Percentiles rank a stretch among this genome's conserved stretches.
These are phyloP conservation scores for Rhizomys pruinosus DNA, from an alignment of 2,113 vertebrate species.

Conservation along the genomic window DNA sequence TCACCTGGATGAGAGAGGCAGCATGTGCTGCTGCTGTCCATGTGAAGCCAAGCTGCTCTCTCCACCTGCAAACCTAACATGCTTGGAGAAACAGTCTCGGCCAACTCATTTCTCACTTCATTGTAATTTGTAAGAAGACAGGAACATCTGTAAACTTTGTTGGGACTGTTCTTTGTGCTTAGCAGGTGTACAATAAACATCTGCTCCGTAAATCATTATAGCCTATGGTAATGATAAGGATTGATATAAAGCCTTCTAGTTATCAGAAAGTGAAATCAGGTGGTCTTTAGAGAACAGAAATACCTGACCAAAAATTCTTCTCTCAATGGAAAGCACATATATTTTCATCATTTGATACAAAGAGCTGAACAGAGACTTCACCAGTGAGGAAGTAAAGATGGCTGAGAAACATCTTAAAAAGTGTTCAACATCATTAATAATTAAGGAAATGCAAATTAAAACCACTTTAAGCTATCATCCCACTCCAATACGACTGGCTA, in stretches of 20 bases:
- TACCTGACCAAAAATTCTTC: not conserved
- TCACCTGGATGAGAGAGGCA: not conserved
- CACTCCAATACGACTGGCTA: too few relatives aligned
- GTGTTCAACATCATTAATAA: too few relatives aligned
- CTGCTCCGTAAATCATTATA: not conserved
- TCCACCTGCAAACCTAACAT: not conserved
- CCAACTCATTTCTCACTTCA: not conserved
- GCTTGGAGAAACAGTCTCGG: not conserved
- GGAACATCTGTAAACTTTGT: not conserved
- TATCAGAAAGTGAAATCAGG: conserved; percentile 5
- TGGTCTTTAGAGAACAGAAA: not conserved
- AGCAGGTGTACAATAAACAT: not conserved
- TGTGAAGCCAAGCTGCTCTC: not conserved
- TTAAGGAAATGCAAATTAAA: too few relatives aligned
- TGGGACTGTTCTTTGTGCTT: not conserved
- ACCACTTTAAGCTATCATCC: too few relatives aligned
- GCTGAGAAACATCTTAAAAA: too few relatives aligned
- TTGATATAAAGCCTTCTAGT: not conserved
- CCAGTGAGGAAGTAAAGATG: too few relatives aligned
- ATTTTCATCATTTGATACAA: not conserved
- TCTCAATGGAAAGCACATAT: not conserved
- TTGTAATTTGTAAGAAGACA: not conserved
- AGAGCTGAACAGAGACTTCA: too few relatives aligned
- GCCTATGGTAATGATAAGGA: not conserved
- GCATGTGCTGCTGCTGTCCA: not conserved